Evolutionary conservation across 2,797 vertebrate genomes (phyloP), one percentile per base, ranked within the genome.

Genomic region (Platalea minor): DNA sequence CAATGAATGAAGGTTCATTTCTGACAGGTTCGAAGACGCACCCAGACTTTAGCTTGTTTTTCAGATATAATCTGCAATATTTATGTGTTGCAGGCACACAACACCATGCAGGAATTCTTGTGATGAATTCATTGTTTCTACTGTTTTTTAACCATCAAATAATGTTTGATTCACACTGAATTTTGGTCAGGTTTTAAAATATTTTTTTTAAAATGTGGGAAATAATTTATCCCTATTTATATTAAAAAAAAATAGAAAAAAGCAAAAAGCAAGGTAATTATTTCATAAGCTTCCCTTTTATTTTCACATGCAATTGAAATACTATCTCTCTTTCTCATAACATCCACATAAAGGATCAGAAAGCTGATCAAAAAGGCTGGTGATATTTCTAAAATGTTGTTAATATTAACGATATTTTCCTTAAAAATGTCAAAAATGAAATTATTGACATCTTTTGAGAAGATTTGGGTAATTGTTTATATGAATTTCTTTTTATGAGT

Each of bases 1-100:
- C 69, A 73, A 68, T 39, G 63, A 96, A 92, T 83, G 68, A 89
- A 95, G 84, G 70, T 77, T 95, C 37, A n/a, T 87, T 84, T 90
- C 91, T 90, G 91, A 67, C 88, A 88, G 74, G n/a, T 81, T 95
- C 0, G 7, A 93, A 91, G 77, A 93, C 37, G 37, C 59, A 76
- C 74, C 39, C 67, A 85, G 86, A 82, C 63, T 87, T 95, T 48
- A 73, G 35, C 70, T 93, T 91, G 57, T 79, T 95, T 86, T 94
- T 69, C 72, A 82, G 83, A 39, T 86, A 70, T 73, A 69, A 95
- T 85, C 56, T 88, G 63, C 83, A 93, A 90, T 91, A 86, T 90
- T 90, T 69, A 76, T 86, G 31, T 69, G 29, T 81, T 51, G 26
- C 67, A 63, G 39, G 65, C 51, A 63, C 73, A 67, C 8, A 89